phyloP scores from a whole-genome alignment of 2,113 vertebrate genomes.

The Misgurnus anguillicaudatus region DNA sequence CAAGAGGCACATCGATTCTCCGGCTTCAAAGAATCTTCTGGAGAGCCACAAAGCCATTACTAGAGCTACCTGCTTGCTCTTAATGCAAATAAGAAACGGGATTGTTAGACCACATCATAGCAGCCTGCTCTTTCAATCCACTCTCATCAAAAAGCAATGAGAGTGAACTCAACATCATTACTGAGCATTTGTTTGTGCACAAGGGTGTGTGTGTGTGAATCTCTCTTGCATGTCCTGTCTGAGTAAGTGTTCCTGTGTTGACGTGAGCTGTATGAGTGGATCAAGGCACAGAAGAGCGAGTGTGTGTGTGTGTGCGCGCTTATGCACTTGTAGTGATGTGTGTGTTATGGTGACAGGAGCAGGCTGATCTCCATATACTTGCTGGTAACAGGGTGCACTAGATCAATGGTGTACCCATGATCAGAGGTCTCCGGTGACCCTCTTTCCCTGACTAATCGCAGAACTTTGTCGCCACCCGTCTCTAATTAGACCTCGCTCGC shows the following conservation, averaged over 20 bases:
- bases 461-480: slow-evolving; percentile 80
- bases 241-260: slow-evolving; percentile 47
- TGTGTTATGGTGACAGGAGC: slow-evolving; percentile 54
- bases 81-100: slow-evolving; percentile 56
- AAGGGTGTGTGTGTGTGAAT: slow-evolving; percentile 24
- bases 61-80: slow-evolving; percentile 60
- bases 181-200: slow-evolving; percentile 54
- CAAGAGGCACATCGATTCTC: slow-evolving; percentile 62
- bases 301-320: slow-evolving; percentile 60
- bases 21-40: slow-evolving; percentile 64
- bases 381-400: slow-evolving; percentile 64
- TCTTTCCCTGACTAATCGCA: slow-evolving; percentile 79
- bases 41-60: slow-evolving; percentile 62
- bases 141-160: slow-evolving; percentile 63
- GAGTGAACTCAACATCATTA: slow-evolving; percentile 66
- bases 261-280: slow-evolving; percentile 1
- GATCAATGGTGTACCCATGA: slow-evolving; percentile 73
- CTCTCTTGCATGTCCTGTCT: slow-evolving; percentile 55
- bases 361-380: slow-evolving; percentile 35
- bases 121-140: slow-evolving; percentile 48
- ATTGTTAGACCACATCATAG: slow-evolving; percentile 58
- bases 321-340: slow-evolving; percentile 66
- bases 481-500: slow-evolving; percentile 89
- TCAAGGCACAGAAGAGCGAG: slow-evolving; percentile 15
- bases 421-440: slow-evolving; percentile 77